Evolutionary conservation across 2,113 vertebrate species (phyloP), one percentile per base, ranked within the genome.

Genomic region (Lophotis ruficrista): DNA sequence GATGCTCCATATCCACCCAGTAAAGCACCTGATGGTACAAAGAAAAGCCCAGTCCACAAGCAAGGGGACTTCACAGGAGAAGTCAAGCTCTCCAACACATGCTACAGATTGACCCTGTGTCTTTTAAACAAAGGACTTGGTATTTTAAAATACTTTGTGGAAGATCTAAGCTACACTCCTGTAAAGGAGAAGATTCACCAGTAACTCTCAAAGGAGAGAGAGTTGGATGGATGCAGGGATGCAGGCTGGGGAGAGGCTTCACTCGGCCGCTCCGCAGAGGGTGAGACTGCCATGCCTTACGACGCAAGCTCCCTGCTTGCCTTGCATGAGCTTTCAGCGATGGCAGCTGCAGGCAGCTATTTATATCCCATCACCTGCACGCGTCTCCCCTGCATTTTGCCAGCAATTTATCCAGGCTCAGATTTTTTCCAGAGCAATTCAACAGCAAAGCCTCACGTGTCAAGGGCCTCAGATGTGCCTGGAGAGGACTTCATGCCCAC

Each of bases 311-410:
- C 79, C 48, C 41, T 0, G 3, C 66, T 56, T 35, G 66, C 71
- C 61, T 76, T 2, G 0, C 23, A 2, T 4, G 4, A 62, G 73
- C 47, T 90, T 78, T 53, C 78, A 57, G 45, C 1, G 0, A 43
- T 5, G 50, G 70, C 87, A 89, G 66, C 93, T 86, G 57, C 88
- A 62, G 51, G 77, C 77, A 91, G 64, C 85, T 81, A 72, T 89
- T 93, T 73, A 81, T 68, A 92, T 48, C 72, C 72, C 11, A 91
- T 83, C 83, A 90, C 89, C 89, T 88, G 89, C 37, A 4, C 2
- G 0, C 28, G 11, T 27, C 35, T 50, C 53, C 66, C n/a, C 88
- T 43, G 48, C 68, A 47, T 45, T 76, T 87, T 83, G 54, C 57
- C 68, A 83, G 57, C 16, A 35, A 66, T 69, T 90, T 43, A 37